Conservation (phyloP, 64 coral and sea anemone genomes). For the Pocillopora damicornis region DNA sequence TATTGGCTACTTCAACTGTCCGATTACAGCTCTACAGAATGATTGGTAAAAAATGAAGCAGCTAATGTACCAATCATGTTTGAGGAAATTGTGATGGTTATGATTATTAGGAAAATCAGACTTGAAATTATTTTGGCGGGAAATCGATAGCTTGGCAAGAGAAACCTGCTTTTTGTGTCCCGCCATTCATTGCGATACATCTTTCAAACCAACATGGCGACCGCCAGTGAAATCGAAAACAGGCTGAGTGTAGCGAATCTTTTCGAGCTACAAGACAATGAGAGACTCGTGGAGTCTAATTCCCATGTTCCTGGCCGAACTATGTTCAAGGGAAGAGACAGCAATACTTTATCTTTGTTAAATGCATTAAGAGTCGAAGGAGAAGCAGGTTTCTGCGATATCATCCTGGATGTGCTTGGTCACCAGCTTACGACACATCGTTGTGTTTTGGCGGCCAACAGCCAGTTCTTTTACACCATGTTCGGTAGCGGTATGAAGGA, state of each 20-base stretch:
- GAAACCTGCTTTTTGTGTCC: not conserved
- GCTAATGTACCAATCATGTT: no score
- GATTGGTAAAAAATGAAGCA: no score
- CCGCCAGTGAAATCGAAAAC: not conserved
- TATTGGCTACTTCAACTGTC: no score
- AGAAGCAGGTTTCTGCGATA: conserved; percentile 73
- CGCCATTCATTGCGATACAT: not conserved
- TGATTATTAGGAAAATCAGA: no score
- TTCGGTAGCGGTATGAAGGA: conserved; percentile 77
- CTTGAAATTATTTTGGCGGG: conserved; percentile 9
- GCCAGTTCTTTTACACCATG: conserved; percentile 81
- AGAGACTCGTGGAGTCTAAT: not conserved
- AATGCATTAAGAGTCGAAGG: conserved; percentile 61
- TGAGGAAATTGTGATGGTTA: no score
- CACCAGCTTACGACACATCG: conserved; percentile 52
- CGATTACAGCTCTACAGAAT: no score
- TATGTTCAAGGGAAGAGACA: conserved; percentile 16
- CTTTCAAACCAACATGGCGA: not conserved
- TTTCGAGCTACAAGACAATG: conserved; percentile 24
- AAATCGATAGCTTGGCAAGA: not conserved
- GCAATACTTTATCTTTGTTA: conserved; percentile 14
- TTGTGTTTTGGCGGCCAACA: conserved; percentile 68
- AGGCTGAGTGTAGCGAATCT: not conserved
- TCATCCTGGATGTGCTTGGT: no score
- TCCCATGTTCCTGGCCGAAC: conserved; percentile 4